These are phyloP conservation scores for Macquaria ambigua DNA, from an alignment of 2,113 vertebrate species.

Conservation along the genomic window DNA sequence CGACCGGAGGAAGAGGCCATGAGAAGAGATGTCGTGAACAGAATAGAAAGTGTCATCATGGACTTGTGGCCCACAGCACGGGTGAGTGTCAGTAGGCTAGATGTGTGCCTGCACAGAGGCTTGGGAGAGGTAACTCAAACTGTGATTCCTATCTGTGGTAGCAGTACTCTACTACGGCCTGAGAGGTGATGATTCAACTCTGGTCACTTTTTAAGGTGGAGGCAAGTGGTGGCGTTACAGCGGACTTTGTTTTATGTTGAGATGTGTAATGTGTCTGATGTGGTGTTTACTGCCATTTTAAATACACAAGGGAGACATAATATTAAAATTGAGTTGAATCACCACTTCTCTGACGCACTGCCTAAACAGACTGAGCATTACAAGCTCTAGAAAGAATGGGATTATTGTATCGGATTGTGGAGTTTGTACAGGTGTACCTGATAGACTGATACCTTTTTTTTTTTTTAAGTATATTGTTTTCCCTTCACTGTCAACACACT, in stretches of 20 bases:
- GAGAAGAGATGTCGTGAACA: slow-evolving; percentile 94
- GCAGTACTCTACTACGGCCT: too few species aligned
- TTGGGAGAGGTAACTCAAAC: background rate
- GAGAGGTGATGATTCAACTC: background rate
- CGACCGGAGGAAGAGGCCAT: slow-evolving; percentile 95
- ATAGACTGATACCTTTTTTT: background rate
- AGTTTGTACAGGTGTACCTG: background rate
- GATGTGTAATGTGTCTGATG: background rate
- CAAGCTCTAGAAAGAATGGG: background rate
- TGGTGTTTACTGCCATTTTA: background rate
- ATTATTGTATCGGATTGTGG: background rate
- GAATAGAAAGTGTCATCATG: slow-evolving; percentile 94
- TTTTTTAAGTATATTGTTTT: background rate
- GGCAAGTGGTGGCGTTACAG: background rate
- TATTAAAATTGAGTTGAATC: background rate
- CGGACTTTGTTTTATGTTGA: background rate
- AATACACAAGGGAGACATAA: background rate
- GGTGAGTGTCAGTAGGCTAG: slow-evolving; percentile 82
- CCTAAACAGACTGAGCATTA: background rate
- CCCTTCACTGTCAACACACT: background rate
- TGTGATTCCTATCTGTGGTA: background rate
- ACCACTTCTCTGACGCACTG: background rate
- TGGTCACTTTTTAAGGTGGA: background rate
- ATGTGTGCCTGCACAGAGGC: background rate
- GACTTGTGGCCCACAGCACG: slow-evolving; percentile 95